A percentile compares a stretch with the other conserved stretches of the same genome.
phyloP scores from a whole-genome alignment of 2,888 invertebrate species.

The Ophion costatus region DNA sequence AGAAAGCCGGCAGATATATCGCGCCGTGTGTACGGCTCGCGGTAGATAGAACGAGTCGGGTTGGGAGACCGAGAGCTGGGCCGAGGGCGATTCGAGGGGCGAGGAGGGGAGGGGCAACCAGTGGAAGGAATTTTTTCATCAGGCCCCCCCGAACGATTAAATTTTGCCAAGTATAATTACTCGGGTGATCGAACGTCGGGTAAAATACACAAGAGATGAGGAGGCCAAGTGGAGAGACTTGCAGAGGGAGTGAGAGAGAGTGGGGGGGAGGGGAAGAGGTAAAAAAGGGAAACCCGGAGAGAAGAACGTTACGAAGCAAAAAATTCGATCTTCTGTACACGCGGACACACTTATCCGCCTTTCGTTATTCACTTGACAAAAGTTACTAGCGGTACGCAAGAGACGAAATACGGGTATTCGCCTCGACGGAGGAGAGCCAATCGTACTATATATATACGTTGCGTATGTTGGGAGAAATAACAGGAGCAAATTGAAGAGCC shows the following conservation, averaged over 20 bases:
- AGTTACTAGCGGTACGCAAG: not conserved
- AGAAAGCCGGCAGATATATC: not conserved
- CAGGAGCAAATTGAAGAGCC: slow-evolving; percentile 46
- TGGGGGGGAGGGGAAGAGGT: not conserved
- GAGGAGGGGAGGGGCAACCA: slow-evolving; percentile 63
- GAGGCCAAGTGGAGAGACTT: not conserved
- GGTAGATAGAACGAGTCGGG: not conserved
- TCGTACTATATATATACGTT: slow-evolving; percentile 11
- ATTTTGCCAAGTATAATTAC: slow-evolving; percentile 81
- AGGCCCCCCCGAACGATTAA: slow-evolving; percentile 76
- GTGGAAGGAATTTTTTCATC: slow-evolving; percentile 80
- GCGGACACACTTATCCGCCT: not conserved
- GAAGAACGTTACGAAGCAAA: not conserved
- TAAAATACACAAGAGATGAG: slow-evolving; percentile 5
- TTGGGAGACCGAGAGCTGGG: not conserved
- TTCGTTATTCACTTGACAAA: slow-evolving; percentile 1
- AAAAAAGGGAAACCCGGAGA: not conserved
- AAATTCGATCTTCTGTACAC: not conserved
- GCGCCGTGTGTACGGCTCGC: not conserved
- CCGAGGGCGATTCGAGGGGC: slow-evolving; percentile 67
- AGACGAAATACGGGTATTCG: not conserved
- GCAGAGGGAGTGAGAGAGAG: not conserved
- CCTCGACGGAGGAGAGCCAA: slow-evolving; percentile 18
- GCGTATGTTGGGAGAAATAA: slow-evolving; percentile 51
- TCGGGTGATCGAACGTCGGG: slow-evolving; percentile 46